Evolutionary conservation across 2,888 invertebrate genomes (phyloP).

Genomic region (Yponomeuta cagnagella): DNA sequence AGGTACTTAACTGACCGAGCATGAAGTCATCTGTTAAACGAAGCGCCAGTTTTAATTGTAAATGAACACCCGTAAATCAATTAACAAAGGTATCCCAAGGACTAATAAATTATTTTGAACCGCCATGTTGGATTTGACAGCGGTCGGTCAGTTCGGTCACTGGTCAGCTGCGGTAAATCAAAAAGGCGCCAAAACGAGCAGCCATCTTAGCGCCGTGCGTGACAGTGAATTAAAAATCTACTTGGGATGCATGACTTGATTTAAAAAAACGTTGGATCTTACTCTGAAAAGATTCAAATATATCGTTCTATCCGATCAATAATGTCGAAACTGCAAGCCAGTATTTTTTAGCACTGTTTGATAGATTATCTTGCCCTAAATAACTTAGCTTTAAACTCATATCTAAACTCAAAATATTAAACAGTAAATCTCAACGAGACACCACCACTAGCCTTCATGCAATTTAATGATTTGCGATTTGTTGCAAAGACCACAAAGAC

Average conservation of each 20-base stretch:
- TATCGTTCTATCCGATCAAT: background rate
- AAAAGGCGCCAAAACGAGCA: background rate
- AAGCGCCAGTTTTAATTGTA: background rate
- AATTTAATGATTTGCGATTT: too few species aligned
- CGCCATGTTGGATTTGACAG: background rate
- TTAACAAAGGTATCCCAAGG: background rate
- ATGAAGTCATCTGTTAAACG: background rate
- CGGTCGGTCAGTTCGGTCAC: background rate
- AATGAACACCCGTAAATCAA: background rate
- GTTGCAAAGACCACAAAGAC: too few species aligned
- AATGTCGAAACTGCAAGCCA: too few species aligned
- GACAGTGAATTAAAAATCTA: background rate
- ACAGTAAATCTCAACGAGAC: too few species aligned
- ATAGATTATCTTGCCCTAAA: too few species aligned
- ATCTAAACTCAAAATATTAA: too few species aligned
- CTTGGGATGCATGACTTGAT: background rate
- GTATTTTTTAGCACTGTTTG: too few species aligned
- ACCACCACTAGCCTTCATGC: too few species aligned
- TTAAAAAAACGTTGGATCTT: background rate
- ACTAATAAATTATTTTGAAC: background rate
- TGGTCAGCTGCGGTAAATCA: background rate
- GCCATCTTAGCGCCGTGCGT: background rate
- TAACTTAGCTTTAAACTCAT: too few species aligned
- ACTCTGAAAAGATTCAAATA: background rate
- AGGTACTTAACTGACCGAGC: background rate